phyloP scores from a whole-genome alignment of 2,888 invertebrate genomes.

The Phaedon cochleariae region DNA sequence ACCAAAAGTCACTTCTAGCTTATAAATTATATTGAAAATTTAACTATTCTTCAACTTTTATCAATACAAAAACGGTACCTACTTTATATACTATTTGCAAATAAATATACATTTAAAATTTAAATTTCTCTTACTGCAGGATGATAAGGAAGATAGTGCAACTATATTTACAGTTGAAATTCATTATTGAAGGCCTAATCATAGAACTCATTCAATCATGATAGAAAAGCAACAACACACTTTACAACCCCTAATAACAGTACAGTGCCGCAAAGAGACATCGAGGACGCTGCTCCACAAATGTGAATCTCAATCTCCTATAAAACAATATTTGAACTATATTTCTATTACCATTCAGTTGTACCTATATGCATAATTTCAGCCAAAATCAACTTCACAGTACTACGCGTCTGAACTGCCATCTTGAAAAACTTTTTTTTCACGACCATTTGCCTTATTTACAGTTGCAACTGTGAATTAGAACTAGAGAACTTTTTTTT shows the following conservation, averaged over 20 bases:
- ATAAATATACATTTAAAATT: constrained; percentile 38
- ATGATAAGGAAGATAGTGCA: constrained; percentile 33
- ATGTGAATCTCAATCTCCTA: constrained; percentile 75
- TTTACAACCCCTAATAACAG: constrained; percentile 48
- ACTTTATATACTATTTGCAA: constrained; percentile 40
- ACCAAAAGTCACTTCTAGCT: constrained; percentile 55
- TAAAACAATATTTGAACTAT: constrained; percentile 40
- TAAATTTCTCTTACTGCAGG: constrained; percentile 28
- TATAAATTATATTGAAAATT: constrained; percentile 60
- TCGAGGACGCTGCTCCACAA: constrained; percentile 65
- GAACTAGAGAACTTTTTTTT: too few species aligned
- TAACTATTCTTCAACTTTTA: constrained; percentile 53
- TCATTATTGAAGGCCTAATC: constrained; percentile 37
- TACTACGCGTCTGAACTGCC: too few species aligned
- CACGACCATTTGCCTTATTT: too few species aligned
- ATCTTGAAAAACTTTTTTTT: too few species aligned
- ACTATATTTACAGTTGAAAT: constrained; percentile 29
- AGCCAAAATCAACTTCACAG: too few species aligned
- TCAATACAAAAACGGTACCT: constrained; percentile 44
- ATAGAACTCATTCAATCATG: constrained; percentile 50
- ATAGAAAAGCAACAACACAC: constrained; percentile 50
- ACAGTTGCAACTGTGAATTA: too few species aligned
- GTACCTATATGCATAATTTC: too few species aligned
- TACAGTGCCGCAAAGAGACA: constrained; percentile 39
- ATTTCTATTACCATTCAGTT: too few species aligned